phyloP scores from a whole-genome alignment of 2,113 vertebrate species.

The Pteropus alecto region DNA sequence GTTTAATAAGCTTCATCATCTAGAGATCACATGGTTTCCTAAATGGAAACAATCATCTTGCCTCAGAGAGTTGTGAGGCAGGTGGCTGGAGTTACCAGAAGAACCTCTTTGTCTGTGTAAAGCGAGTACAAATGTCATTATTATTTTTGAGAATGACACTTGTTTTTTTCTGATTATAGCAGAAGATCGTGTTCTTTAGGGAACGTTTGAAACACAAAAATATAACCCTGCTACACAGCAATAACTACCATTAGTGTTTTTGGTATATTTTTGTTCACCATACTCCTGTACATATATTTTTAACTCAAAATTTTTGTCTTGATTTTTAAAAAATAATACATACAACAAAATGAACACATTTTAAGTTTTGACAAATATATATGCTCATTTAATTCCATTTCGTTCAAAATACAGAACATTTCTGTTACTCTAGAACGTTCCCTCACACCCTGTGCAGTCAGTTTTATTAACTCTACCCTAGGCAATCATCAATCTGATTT shows the following conservation, averaged over 20 bases:
- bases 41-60: neutral
- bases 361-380: slow-evolving; percentile 19
- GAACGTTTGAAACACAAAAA: slow-evolving; percentile 1
- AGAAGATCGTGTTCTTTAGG: neutral
- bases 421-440: slow-evolving; percentile 27
- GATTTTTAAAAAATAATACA: slow-evolving; percentile 12
- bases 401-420: slow-evolving; percentile 23
- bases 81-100: neutral
- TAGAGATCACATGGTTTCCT: neutral
- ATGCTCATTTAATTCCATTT: neutral
- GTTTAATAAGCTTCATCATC: neutral
- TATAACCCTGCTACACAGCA: neutral
- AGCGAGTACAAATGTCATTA: neutral
- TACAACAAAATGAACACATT: slow-evolving; percentile 22
- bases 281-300: neutral
- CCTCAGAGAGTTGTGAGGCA: neutral
- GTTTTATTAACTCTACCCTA: neutral
- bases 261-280: slow-evolving; percentile 10
- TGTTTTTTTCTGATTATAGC: neutral
- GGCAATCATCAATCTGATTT: slow-evolving; percentile 8
- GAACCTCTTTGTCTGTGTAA: neutral
- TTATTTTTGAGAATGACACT: neutral
- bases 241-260: slow-evolving; percentile 16
- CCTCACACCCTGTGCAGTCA: neutral
- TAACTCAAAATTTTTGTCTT: slow-evolving; percentile 32